These are phyloP conservation scores for Drosophila nigritarsus DNA, from an alignment of 2,888 invertebrate species.

Conservation along the genomic window DNA sequence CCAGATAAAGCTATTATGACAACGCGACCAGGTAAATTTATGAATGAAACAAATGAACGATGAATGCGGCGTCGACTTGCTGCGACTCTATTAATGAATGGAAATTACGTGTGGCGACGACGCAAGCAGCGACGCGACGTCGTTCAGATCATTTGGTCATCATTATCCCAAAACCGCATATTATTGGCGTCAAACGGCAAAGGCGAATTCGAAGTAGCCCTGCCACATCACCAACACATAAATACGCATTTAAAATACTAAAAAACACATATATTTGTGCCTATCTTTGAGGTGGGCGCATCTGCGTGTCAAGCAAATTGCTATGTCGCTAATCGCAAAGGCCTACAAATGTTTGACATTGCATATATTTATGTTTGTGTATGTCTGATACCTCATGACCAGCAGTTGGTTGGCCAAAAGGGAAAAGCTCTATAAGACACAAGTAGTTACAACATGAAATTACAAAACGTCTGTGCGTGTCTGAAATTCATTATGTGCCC, in stretches of 20 bases:
- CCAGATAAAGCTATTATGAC: conserved; percentile 78
- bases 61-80: conserved; percentile 39
- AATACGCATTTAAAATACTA: background rate
- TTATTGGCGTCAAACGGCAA: conserved; percentile 78
- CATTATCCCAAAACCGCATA: conserved; percentile 79
- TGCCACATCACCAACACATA: conserved; percentile 7
- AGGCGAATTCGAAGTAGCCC: conserved; percentile 16
- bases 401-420: conserved; percentile 45
- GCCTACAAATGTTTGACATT: conserved; percentile 50
- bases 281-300: conserved; percentile 40
- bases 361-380: conserved; percentile 40
- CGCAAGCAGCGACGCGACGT: conserved; percentile 24
- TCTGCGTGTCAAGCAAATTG: conserved; percentile 49
- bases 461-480: conserved; percentile 84
- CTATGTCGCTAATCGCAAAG: conserved; percentile 9
- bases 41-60: conserved; percentile 64
- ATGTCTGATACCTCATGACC: conserved; percentile 19
- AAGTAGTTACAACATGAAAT: conserved; percentile 73
- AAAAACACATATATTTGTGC: conserved; percentile 8
- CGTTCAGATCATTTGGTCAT: conserved; percentile 78
- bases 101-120: conserved; percentile 74
- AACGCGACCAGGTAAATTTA: conserved; percentile 77
- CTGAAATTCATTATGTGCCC: conserved; percentile 81
- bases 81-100: conserved; percentile 77
- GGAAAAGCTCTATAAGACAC: conserved; percentile 68